A percentile compares a stretch with the other conserved stretches of the same genome.
phyloP scores from a whole-genome alignment of 2,113 vertebrate species.

The Ciconia boyciana region DNA sequence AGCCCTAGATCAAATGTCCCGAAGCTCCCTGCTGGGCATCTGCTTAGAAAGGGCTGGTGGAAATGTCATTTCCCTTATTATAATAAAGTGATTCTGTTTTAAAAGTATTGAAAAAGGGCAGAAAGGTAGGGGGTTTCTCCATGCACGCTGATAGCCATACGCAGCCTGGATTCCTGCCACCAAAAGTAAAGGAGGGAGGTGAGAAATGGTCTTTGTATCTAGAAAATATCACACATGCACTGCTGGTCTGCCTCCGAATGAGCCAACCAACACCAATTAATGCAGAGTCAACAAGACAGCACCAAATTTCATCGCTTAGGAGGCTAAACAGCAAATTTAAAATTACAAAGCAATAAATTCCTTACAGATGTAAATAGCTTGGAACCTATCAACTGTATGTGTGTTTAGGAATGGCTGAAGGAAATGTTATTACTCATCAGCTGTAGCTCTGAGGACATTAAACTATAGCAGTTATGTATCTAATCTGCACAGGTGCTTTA shows the following conservation, averaged over 20 bases:
- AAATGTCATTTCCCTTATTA: slow-evolving; percentile 24
- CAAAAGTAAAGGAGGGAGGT: neutral
- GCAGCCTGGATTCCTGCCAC: neutral
- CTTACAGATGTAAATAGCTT: neutral
- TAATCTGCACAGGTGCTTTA: neutral
- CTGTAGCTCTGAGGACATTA: neutral
- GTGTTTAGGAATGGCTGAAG: neutral
- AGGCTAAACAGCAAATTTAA: neutral
- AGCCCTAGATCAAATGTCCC: neutral
- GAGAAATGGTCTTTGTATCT: neutral
- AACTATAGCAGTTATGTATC: neutral
- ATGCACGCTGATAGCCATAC: fast-evolving
- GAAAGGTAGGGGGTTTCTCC: neutral
- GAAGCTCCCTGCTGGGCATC: neutral
- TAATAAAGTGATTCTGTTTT: neutral
- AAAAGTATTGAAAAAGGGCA: neutral
- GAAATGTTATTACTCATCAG: neutral
- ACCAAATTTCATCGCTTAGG: fast-evolving
- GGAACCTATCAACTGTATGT: neutral
- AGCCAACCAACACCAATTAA: neutral
- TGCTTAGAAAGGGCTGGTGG: neutral
- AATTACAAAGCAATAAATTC: neutral
- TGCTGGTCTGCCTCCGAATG: fast-evolving
- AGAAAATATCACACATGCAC: neutral
- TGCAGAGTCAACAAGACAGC: neutral